phyloP scores from a whole-genome alignment of 2,797 vertebrate genomes.

The Sebastes itinus region DNA sequence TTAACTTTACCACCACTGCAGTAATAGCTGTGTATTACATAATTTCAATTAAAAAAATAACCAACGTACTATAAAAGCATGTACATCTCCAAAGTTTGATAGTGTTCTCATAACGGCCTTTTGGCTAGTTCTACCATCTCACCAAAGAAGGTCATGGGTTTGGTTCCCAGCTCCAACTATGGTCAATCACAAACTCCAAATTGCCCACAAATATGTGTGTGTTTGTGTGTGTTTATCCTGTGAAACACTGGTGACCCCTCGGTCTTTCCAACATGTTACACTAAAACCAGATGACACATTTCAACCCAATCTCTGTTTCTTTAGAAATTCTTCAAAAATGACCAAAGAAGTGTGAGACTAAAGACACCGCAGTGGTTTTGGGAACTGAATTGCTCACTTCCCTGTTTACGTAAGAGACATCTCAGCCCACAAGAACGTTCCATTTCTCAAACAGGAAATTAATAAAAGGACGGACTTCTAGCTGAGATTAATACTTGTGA shows the following conservation, averaged over 20 bases:
- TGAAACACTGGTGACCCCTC: slow-evolving; percentile 33
- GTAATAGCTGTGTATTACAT: slow-evolving; percentile 5
- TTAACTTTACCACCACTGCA: slow-evolving; percentile 46
- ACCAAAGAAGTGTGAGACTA: slow-evolving; percentile 2
- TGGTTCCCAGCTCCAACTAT: neutral
- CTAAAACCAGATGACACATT: slow-evolving; percentile 19
- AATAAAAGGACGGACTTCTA: neutral
- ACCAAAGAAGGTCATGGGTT: neutral
- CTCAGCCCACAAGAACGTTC: neutral
- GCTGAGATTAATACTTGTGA: neutral
- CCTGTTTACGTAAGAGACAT: neutral
- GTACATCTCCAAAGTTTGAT: neutral
- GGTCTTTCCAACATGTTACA: slow-evolving; percentile 11
- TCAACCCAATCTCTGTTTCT: neutral
- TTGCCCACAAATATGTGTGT: slow-evolving; percentile 23
- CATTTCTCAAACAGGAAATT: neutral
- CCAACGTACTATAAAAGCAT: neutral
- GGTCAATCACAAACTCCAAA: slow-evolving; percentile 51
- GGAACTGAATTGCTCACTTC: slow-evolving; percentile 35
- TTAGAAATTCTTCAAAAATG: neutral
- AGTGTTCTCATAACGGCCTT: neutral
- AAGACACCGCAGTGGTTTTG: neutral
- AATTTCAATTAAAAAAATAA: neutral
- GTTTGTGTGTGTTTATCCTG: slow-evolving; percentile 18
- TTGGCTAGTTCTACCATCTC: neutral